Evolutionary conservation across 2,113 vertebrate species (phyloP).

Genomic region (Gasterosteus nipponicus): DNA sequence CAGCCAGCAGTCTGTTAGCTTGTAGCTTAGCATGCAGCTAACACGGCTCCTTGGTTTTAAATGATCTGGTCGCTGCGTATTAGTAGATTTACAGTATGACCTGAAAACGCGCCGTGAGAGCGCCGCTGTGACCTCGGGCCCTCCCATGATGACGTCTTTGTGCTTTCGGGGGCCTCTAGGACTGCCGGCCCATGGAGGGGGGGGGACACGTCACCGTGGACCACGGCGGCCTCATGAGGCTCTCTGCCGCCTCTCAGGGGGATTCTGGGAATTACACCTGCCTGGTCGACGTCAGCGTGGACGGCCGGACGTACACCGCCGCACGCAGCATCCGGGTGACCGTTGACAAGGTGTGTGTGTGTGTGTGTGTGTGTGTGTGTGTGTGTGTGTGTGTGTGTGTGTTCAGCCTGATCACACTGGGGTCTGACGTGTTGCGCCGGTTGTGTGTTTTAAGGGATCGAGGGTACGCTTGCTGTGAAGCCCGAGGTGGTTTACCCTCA

Average conservation of each 20-base stretch:
- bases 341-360: constrained; percentile 13
- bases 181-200: constrained; percentile 47
- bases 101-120: no score
- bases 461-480: not conserved
- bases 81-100: no score
- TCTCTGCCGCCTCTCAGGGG: not conserved
- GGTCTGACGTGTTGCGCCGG: not conserved
- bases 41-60: no score
- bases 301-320: constrained; percentile 47
- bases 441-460: not conserved
- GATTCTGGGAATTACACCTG: constrained; percentile 75
- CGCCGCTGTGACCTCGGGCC: no score
- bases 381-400: no score
- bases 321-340: constrained; percentile 63
- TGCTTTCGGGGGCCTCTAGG: constrained; percentile 36
- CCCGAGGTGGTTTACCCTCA: constrained; percentile 60
- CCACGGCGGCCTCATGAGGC: not conserved
- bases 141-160: not conserved
- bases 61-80: no score
- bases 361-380: no score
- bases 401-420: not conserved
- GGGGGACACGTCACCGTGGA: not conserved
- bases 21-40: no score
- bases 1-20: no score
- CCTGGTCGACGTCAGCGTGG: constrained; percentile 55